Conservation (phyloP, 2,888 invertebrate species). For the Lutraria lutraria region DNA sequence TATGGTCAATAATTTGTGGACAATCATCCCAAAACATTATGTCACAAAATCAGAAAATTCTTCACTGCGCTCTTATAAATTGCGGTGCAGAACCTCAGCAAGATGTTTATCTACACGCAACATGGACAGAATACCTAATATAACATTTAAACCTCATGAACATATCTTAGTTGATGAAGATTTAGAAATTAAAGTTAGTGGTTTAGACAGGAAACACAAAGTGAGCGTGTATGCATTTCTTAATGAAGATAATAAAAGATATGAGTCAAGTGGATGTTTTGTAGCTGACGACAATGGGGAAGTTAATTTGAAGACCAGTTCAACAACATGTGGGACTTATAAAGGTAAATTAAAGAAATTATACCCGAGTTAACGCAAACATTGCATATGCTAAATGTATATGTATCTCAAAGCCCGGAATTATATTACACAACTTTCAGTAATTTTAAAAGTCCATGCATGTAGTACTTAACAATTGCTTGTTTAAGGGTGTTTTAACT, state of each 20-base stretch:
- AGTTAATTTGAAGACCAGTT: slow-evolving; percentile 54
- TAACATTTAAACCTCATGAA: slow-evolving; percentile 40
- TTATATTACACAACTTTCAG: too few relatives aligned
- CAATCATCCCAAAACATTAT: not conserved
- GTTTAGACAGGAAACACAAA: slow-evolving; percentile 49
- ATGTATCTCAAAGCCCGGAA: too few relatives aligned
- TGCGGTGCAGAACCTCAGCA: not conserved
- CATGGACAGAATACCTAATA: not conserved
- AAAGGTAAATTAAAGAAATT: slow-evolving; percentile 63
- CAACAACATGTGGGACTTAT: slow-evolving; percentile 65
- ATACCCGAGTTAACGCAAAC: too few relatives aligned
- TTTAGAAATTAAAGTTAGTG: slow-evolving; percentile 54
- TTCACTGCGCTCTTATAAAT: not conserved
- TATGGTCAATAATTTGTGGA: not conserved
- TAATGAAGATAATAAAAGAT: slow-evolving; percentile 53
- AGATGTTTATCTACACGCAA: not conserved
- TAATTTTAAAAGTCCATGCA: too few relatives aligned
- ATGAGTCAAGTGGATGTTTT: slow-evolving; percentile 65
- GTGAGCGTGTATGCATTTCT: slow-evolving; percentile 65
- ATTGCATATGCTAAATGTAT: too few relatives aligned
- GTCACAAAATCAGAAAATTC: not conserved
- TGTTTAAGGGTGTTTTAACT: too few relatives aligned
- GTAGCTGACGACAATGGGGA: slow-evolving; percentile 55
- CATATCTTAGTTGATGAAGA: slow-evolving; percentile 66
- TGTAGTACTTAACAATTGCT: too few relatives aligned